Base-by-base conservation (phyloP, 2,113 vertebrate species). In the Acanthisitta chloris region DNA sequence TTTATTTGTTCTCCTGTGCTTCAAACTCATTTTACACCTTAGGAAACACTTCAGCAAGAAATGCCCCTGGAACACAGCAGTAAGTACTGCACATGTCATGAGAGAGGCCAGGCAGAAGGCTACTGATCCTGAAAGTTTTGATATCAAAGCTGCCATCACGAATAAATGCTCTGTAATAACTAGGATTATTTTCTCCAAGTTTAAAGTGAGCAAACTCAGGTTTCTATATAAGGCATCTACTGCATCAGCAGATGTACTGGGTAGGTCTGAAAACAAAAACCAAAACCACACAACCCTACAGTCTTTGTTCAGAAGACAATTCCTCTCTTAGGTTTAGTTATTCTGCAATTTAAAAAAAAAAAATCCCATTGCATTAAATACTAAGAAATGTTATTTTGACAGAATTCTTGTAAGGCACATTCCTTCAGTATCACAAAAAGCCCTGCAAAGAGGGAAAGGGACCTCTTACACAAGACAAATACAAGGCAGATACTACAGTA, bases 341-440 rank as follows among this genome's bases (percentile, higher is more conserved):
- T 65, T 73, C 65, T 57, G 48, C 28, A 80, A 57, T n/a, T 1
- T 21, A 20, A 15, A 36, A 80, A 91, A 34, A 51, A 67, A 67
- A 66, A 81, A 57, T 7, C 48, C 24, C 52, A 66, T 54, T 91
- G 81, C 52, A 91, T 78, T 94, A 79, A 96, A 96, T 86, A 95
- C 64, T 96, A 65, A 91, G 57, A 80, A 94, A 91, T 78, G 66
- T 87, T 97, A 93, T 97, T 97, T 97, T 95, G 86, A 96, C 92
- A 96, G 86, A 87, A 87, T 94, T 95, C 94, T 92, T 76, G 69
- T 91, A 92, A 97, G 79, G 77, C 94, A 94, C 71, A 43, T 94
- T 92, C 57, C 62, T 93, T 73, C 43, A 86, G 55, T 57, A 82
- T 51, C 88, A 77, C 78, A 79, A 92, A 81, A 52, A 96, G 73